Percentiles rank a stretch among this genome's conserved stretches.
phyloP scores from a whole-genome alignment of 2,797 vertebrate genomes.

The Eremophila alpestris region DNA sequence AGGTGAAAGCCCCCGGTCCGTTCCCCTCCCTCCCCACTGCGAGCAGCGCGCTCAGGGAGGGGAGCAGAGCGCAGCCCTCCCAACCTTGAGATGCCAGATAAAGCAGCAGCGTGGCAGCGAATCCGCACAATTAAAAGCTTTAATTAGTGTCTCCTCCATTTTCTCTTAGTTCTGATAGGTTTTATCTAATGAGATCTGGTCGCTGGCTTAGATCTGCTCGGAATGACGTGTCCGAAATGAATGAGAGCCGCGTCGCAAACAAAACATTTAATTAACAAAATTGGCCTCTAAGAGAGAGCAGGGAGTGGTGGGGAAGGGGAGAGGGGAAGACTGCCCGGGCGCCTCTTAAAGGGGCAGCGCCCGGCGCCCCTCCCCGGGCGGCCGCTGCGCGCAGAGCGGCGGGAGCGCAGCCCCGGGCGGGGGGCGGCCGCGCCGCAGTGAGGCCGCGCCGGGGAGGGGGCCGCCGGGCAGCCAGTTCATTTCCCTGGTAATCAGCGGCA shows the following conservation, averaged over 20 bases:
- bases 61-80: slow-evolving; percentile 79
- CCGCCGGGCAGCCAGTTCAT: slow-evolving; percentile 85
- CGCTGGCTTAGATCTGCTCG: slow-evolving; percentile 96
- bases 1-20: slow-evolving; percentile 55
- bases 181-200: slow-evolving; percentile 99
- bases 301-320: slow-evolving; percentile 33
- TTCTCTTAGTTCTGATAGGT: slow-evolving; percentile 98
- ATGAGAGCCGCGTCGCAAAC: slow-evolving; percentile 99
- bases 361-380: background rate
- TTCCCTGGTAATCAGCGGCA: slow-evolving; percentile 88
- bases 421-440: background rate
- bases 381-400: background rate
- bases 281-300: slow-evolving; percentile 91
- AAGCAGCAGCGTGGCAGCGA: slow-evolving; percentile 91
- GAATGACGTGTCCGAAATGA: slow-evolving; percentile 99
- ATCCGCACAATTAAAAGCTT: slow-evolving; percentile 99
- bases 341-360: slow-evolving; percentile 87
- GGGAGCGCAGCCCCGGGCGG: background rate
- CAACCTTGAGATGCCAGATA: slow-evolving; percentile 92
- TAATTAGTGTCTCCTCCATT: slow-evolving; percentile 99
- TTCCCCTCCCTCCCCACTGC: slow-evolving; percentile 70
- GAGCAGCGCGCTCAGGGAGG: slow-evolving; percentile 78
- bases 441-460: slow-evolving; percentile 36
- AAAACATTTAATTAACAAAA: slow-evolving; percentile 99
- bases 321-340: slow-evolving; percentile 61